These are phyloP conservation scores for Oryctolagus cuniculus DNA, from an alignment of 2,113 vertebrate species.

Conservation along the genomic window DNA sequence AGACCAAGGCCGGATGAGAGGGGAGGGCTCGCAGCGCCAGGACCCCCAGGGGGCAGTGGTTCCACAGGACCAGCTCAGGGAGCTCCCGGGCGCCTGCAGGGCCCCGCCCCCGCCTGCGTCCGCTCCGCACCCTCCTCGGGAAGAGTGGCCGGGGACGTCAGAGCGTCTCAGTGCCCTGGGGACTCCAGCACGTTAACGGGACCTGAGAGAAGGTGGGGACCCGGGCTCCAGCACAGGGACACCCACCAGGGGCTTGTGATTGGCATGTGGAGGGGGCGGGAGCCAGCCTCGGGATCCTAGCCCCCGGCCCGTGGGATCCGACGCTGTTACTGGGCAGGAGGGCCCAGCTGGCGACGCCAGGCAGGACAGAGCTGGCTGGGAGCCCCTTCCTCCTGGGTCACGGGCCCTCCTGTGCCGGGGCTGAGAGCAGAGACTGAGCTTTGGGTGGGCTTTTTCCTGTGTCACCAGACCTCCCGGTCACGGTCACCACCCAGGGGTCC, in stretches of 20 bases:
- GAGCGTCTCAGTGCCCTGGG: background rate
- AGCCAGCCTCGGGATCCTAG: background rate
- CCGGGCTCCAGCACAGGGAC: too few relatives aligned
- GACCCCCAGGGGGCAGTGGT: background rate
- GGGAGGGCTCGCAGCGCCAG: background rate
- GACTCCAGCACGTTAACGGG: too few relatives aligned
- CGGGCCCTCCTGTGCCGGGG: too few relatives aligned
- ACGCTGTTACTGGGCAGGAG: too few relatives aligned
- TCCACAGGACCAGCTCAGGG: too few relatives aligned
- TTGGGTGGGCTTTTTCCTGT: background rate
- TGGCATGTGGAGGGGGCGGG: too few relatives aligned
- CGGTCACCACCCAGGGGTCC: background rate
- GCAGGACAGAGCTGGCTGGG: background rate
- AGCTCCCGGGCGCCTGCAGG: too few relatives aligned
- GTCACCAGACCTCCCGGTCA: background rate
- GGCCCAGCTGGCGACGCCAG: too few relatives aligned
- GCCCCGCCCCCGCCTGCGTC: too few relatives aligned
- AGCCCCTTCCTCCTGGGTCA: too few relatives aligned
- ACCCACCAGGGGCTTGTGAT: background rate
- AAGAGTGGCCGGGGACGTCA: too few relatives aligned
- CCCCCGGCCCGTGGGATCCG: accelerated
- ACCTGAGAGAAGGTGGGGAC: background rate
- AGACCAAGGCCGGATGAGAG: background rate
- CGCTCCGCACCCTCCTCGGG: too few relatives aligned
- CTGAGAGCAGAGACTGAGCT: background rate